Evolutionary conservation across 2,113 vertebrate genomes (phyloP).

Genomic region (Ptilonorhynchus violaceus): DNA sequence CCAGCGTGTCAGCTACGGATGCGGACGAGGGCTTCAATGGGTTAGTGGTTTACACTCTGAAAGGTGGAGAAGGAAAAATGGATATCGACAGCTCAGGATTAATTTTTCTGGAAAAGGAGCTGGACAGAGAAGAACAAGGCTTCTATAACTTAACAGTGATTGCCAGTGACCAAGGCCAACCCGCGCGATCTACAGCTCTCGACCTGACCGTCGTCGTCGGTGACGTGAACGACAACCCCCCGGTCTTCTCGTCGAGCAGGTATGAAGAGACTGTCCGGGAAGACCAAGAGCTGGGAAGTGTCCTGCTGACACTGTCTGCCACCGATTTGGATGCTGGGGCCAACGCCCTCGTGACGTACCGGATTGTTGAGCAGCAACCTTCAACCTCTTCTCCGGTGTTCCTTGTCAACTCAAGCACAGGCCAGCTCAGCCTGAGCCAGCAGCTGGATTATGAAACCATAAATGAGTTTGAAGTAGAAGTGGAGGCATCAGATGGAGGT

Average conservation of each 20-base stretch:
- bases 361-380: constrained; percentile 58
- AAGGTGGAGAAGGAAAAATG: constrained; percentile 71
- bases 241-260: constrained; percentile 43
- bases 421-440: constrained; percentile 61
- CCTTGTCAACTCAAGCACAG: constrained; percentile 38
- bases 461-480: constrained; percentile 55
- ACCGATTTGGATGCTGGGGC: constrained; percentile 66
- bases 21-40: constrained; percentile 72
- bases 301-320: constrained; percentile 54
- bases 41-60: constrained; percentile 71
- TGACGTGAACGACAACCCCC: constrained; percentile 74
- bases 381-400: constrained; percentile 2
- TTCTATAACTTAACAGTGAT: constrained; percentile 67
- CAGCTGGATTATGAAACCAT: constrained; percentile 69
- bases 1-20: constrained; percentile 41
- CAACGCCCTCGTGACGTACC: constrained; percentile 65
- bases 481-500: constrained; percentile 75
- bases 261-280: constrained; percentile 60
- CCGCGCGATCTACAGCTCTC: constrained; percentile 20
- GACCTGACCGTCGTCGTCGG: constrained; percentile 42
- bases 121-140: constrained; percentile 72
- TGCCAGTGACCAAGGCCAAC: constrained; percentile 77
- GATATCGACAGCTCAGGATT: constrained; percentile 62
- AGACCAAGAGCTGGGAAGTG: background rate
- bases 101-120: constrained; percentile 48